phyloP scores from a whole-genome alignment of 2,113 vertebrate genomes.

The Uria aalge region DNA sequence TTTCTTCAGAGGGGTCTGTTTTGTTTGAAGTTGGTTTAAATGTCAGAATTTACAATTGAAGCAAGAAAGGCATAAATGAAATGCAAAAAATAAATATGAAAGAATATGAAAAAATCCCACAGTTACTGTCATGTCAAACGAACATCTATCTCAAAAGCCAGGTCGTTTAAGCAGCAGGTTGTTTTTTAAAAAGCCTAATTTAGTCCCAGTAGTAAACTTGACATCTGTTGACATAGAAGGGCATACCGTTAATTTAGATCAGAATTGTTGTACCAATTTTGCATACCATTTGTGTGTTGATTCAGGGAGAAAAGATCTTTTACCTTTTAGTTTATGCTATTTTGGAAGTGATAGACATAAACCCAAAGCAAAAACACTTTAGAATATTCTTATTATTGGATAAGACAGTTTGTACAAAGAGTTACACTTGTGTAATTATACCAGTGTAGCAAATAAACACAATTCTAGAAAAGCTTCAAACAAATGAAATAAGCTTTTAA shows the following conservation, averaged over 20 bases:
- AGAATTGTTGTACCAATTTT: neutral
- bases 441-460: neutral
- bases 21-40: neutral
- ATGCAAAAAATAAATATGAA: neutral
- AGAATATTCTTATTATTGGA: neutral
- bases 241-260: neutral
- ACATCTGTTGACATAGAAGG: neutral
- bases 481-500: neutral
- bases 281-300: neutral
- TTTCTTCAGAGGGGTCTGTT: neutral
- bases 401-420: neutral
- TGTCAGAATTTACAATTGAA: neutral
- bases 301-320: neutral
- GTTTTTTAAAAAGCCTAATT: neutral
- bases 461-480: neutral
- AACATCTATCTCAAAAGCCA: neutral
- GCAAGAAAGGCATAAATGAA: neutral
- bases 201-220: neutral
- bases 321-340: neutral
- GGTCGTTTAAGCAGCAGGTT: neutral
- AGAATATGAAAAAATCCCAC: accelerated
- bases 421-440: neutral
- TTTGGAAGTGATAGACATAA: neutral
- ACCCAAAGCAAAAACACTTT: neutral
- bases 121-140: neutral